Conservation (phyloP, 2,113 vertebrate species). For the Manacus vitellinus region DNA sequence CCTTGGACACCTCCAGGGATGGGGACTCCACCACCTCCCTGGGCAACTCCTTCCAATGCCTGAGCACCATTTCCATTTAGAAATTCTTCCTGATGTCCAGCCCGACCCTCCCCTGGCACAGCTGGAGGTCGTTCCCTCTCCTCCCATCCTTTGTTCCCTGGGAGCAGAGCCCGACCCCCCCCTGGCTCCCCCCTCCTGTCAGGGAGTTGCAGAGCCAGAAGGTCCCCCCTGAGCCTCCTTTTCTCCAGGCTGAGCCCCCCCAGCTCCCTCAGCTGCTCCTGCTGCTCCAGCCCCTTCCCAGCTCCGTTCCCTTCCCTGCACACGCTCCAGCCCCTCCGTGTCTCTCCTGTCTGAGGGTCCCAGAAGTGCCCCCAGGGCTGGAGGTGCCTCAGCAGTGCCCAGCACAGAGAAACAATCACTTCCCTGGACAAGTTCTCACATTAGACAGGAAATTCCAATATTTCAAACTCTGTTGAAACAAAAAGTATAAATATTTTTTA, state of each 20-base stretch:
- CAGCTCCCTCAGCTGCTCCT: neutral
- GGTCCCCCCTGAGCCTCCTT: neutral
- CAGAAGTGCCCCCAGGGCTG: neutral
- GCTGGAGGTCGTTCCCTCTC: neutral
- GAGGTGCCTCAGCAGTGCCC: neutral
- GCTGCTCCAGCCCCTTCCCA: neutral
- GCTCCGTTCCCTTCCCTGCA: neutral
- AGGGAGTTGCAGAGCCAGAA: neutral
- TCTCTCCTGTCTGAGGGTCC: neutral
- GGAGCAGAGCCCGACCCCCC: neutral
- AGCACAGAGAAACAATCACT: neutral
- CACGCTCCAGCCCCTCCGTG: fast-evolving
- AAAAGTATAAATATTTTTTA: neutral
- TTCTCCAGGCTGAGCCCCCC: neutral
- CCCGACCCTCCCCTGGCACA: fast-evolving
- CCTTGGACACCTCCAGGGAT: too few relatives aligned
- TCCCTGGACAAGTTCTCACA: neutral
- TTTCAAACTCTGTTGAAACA: neutral
- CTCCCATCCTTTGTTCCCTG: neutral
- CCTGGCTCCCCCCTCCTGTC: neutral
- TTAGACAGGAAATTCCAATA: neutral
- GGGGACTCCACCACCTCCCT: neutral
- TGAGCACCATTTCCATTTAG: neutral
- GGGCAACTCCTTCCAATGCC: neutral
- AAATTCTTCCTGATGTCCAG: neutral